Base-by-base conservation (phyloP, 2,113 vertebrate species). In the Varanus salvator region DNA sequence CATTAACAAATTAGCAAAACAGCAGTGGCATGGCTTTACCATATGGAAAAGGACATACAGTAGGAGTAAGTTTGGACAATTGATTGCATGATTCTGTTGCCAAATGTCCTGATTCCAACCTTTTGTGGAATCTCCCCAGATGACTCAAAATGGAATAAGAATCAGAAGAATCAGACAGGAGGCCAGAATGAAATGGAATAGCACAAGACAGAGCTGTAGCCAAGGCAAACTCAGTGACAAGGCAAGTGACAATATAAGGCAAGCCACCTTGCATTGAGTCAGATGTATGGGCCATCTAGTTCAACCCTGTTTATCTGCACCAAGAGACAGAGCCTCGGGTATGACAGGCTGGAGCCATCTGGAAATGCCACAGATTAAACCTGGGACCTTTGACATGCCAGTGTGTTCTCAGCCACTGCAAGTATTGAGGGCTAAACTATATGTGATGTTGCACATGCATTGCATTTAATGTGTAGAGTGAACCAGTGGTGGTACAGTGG, bases 1-100 rank as follows among this genome's bases (percentile, higher is more conserved):
- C 60, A 15, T 69, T 78, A 69, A 89, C 48, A 68, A 85, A 85
- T 89, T 78, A 85, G 82, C 74, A 89, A 54, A 89, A 38, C 48
- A 78, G 48, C 60, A 85, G 48, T 25, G 8, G 75, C 50, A 85
- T 25, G 6, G 23, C 19, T 77, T 76, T 66, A 25, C 23, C 72
- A 68, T 38, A 77, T 78, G 81, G 48, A 78, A 85, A 78, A 89
- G 11, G 57, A 38, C 48, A 68, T 15, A 60, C 60, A 27, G 27
- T 54, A 52, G n/a, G 81, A 84, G 44, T 25, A 72, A 25, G 52
- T n/a, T 88, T 88, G 29, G 44, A 48, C 44, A 78, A 80, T n/a
- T 44, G 78, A 88, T 60, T 52, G 25, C 4, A 21, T 6, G 1
- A 44, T 72, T 88, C n/a, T 8, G 29, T 38, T 88, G 76, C 86